Evolutionary conservation across 2,113 vertebrate genomes (phyloP).

Genomic region (Zosterops lateralis): DNA sequence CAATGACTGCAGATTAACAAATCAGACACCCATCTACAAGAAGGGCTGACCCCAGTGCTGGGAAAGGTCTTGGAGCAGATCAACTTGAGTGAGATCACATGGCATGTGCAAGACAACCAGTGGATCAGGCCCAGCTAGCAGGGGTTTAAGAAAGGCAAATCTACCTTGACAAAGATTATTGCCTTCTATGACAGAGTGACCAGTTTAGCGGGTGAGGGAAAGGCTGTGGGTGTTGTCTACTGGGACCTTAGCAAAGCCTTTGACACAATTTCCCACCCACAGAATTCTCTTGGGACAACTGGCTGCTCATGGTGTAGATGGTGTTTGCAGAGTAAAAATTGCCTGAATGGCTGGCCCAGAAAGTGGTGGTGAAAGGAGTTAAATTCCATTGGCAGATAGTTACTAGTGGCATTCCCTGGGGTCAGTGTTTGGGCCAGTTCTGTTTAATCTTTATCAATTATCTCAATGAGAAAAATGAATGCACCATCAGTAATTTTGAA

Average conservation of each 20-base stretch:
- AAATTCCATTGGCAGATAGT: fast-evolving
- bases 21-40: background rate
- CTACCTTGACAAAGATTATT: background rate
- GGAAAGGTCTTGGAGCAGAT: background rate
- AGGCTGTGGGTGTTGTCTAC: background rate
- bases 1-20: background rate
- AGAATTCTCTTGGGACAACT: background rate
- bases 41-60: background rate
- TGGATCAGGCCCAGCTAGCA: background rate
- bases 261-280: background rate
- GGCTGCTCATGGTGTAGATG: background rate
- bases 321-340: background rate
- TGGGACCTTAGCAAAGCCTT: background rate
- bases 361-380: background rate
- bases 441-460: background rate
- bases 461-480: background rate
- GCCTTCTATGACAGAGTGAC: background rate
- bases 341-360: background rate
- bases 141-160: background rate
- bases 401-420: background rate
- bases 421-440: background rate
- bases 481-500: fast-evolving
- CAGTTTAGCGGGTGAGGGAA: background rate
- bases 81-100: too few relatives aligned
- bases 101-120: fast-evolving